Conservation (phyloP, 2,888 invertebrate genomes). For the Eupithecia insigniata region DNA sequence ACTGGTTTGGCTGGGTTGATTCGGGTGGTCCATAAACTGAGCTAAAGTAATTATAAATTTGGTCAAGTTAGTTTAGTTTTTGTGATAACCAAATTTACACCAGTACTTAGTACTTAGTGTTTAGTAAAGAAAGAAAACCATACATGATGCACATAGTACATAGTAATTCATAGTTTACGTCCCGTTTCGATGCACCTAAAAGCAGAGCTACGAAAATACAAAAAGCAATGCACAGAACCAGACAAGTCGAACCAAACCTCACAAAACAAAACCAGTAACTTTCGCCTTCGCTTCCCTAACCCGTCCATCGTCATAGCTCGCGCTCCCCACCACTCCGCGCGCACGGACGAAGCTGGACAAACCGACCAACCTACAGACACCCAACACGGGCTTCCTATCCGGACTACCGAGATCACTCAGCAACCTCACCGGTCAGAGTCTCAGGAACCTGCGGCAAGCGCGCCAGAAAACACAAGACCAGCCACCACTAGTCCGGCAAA, state of each 20-base stretch:
- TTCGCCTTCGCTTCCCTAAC: slow-evolving; percentile 57
- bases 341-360: slow-evolving; percentile 50
- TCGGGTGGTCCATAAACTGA: background rate
- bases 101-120: background rate
- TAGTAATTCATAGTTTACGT: background rate
- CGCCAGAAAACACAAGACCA: slow-evolving; percentile 59
- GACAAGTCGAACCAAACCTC: slow-evolving; percentile 37
- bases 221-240: slow-evolving; percentile 53
- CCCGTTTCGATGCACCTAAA: background rate
- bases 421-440: slow-evolving; percentile 78
- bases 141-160: background rate
- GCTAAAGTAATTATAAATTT: too few species aligned
- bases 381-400: slow-evolving; percentile 71
- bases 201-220: background rate
- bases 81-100: background rate
- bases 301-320: slow-evolving; percentile 43
- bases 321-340: slow-evolving; percentile 50
- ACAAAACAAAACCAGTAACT: slow-evolving; percentile 49
- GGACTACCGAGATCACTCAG: slow-evolving; percentile 77
- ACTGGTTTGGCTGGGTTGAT: background rate
- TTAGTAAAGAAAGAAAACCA: background rate
- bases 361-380: slow-evolving; percentile 44
- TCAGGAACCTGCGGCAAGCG: slow-evolving; percentile 68
- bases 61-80: background rate
- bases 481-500: slow-evolving; percentile 64